These are phyloP conservation scores for Nestor notabilis DNA, from an alignment of 2,113 vertebrate genomes.

Conservation along the genomic window DNA sequence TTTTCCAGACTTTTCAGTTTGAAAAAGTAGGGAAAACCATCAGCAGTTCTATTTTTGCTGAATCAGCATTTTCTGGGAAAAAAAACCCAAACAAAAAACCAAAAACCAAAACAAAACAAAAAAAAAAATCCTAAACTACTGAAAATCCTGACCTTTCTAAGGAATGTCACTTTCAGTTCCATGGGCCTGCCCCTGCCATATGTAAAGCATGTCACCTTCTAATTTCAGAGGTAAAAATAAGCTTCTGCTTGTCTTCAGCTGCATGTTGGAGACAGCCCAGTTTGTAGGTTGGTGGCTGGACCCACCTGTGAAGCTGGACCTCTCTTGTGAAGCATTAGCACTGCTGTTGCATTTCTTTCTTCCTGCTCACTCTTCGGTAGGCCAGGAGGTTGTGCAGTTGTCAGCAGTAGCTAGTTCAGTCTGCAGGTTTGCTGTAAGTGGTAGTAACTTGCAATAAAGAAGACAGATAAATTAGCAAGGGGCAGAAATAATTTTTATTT, in stretches of 20 bases:
- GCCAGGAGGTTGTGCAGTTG: background rate
- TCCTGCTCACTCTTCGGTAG: background rate
- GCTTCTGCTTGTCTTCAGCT: background rate
- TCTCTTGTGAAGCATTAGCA: background rate
- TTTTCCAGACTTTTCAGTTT: background rate
- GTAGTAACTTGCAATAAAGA: background rate
- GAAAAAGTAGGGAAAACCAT: background rate
- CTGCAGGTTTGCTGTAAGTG: background rate
- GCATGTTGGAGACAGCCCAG: background rate
- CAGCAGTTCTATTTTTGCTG: background rate
- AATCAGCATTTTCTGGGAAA: background rate
- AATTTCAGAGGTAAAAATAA: background rate
- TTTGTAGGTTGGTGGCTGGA: background rate
- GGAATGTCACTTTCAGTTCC: background rate
- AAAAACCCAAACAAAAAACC: too few relatives aligned
- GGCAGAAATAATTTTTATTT: background rate
- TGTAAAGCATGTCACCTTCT: background rate
- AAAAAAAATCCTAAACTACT: background rate
- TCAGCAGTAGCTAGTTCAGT: background rate
- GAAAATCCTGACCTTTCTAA: background rate
- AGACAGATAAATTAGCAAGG: background rate
- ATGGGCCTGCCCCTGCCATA: background rate
- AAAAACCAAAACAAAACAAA: too few relatives aligned
- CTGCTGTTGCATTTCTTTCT: background rate
- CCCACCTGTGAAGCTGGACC: too few relatives aligned